phyloP scores from a whole-genome alignment of 1,140 invertebrate genomes.

The Araneus ventricosus region DNA sequence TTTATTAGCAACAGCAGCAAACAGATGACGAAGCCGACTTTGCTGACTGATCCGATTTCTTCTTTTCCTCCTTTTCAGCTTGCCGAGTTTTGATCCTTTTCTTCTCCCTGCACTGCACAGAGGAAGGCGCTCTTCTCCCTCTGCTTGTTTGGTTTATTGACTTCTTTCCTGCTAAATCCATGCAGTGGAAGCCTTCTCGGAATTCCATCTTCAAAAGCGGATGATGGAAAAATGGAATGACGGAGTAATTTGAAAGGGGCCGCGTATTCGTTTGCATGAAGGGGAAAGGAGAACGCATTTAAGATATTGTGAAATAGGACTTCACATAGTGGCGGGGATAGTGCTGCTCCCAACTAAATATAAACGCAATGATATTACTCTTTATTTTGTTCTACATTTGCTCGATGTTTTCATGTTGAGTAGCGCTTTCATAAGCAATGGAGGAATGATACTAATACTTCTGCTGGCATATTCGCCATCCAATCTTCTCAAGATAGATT shows the following conservation, averaged over 20 bases:
- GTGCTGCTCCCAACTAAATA: slow-evolving; percentile 34
- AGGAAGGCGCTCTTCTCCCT: background rate
- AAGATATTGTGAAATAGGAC: slow-evolving; percentile 60
- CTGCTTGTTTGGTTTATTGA: slow-evolving; percentile 53
- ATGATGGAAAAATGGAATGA: slow-evolving; percentile 45
- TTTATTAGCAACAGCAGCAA: slow-evolving; percentile 52
- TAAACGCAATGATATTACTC: slow-evolving; percentile 47
- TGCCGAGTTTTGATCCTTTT: slow-evolving; percentile 34
- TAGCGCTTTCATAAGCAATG: background rate
- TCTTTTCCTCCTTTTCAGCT: background rate
- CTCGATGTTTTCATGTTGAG: background rate
- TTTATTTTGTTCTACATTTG: background rate
- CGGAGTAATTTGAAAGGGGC: slow-evolving; percentile 60
- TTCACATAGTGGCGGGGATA: background rate
- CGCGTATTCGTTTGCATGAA: slow-evolving; percentile 58
- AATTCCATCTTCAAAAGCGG: slow-evolving; percentile 53
- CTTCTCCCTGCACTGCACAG: background rate
- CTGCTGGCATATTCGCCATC: background rate
- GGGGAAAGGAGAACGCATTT: slow-evolving; percentile 47
- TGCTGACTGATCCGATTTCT: slow-evolving; percentile 67
- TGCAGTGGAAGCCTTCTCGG: background rate
- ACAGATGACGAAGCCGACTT: slow-evolving; percentile 28
- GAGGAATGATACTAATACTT: slow-evolving; percentile 12
- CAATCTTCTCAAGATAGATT: slow-evolving; percentile 21
- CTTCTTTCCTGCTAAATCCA: slow-evolving; percentile 57